Evolutionary conservation across 1,140 invertebrate species (phyloP).

Genomic region (Trichonephila clavata): DNA sequence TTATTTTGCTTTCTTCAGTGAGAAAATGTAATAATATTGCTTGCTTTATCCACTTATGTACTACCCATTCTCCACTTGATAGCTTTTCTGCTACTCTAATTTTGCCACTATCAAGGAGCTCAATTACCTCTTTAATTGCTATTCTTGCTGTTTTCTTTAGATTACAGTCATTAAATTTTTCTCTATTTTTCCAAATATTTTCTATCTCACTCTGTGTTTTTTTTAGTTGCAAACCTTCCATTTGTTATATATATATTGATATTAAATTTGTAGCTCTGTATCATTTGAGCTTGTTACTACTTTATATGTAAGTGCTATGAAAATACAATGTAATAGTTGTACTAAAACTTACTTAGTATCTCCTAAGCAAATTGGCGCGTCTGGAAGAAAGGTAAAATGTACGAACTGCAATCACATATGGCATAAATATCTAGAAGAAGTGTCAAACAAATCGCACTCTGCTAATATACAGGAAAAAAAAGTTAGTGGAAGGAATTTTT

Average conservation of each 20-base stretch:
- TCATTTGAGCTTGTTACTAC: conserved; percentile 8
- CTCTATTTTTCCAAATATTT: conserved; percentile 26
- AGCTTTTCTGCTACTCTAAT: conserved; percentile 6
- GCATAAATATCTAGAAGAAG: conserved; percentile 15
- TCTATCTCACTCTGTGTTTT: conserved; percentile 23
- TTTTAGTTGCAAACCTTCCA: conserved; percentile 23
- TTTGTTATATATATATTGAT: conserved; percentile 24
- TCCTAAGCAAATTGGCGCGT: not conserved
- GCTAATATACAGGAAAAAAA: conserved; percentile 18
- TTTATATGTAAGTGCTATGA: conserved; percentile 24
- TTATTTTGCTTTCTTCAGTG: conserved; percentile 12
- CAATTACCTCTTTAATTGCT: conserved; percentile 1
- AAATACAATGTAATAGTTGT: conserved; percentile 19
- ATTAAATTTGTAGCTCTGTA: conserved; percentile 13
- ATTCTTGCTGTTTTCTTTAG: conserved; percentile 24
- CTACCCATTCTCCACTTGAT: conserved; percentile 21
- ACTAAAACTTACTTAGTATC: conserved; percentile 25
- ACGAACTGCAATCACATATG: conserved; percentile 11
- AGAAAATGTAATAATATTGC: conserved; percentile 26
- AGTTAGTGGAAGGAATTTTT: conserved; percentile 24
- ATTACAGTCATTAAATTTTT: conserved; percentile 19
- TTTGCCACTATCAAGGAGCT: conserved; percentile 3
- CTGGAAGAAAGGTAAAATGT: conserved; percentile 6
- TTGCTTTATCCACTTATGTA: conserved; percentile 15
- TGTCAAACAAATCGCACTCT: conserved; percentile 2